These are phyloP conservation scores for Mormoops blainvillei DNA, from an alignment of 2,113 vertebrate genomes.

Conservation along the genomic window DNA sequence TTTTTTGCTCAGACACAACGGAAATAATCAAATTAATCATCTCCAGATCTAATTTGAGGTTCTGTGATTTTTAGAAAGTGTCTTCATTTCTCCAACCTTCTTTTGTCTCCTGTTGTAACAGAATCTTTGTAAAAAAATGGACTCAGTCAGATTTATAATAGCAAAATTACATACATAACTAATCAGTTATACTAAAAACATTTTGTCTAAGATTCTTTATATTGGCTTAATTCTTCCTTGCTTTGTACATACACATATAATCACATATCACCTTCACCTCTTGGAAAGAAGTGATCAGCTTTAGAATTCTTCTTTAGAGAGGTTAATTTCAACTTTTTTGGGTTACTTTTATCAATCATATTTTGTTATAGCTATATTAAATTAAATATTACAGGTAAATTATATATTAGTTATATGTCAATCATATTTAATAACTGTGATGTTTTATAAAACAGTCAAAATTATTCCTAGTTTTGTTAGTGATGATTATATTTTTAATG, in stretches of 20 bases:
- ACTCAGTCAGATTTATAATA: not conserved
- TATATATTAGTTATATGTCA: not conserved
- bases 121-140: not conserved
- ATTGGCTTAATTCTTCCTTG: not conserved
- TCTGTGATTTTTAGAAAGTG: not conserved
- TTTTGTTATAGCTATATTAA: not conserved
- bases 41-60: not conserved
- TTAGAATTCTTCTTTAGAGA: not conserved
- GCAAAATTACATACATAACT: not conserved
- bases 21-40: not conserved
- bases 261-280: not conserved
- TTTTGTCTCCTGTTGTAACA: not conserved
- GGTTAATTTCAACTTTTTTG: not conserved
- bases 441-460: not conserved
- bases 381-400: constrained; percentile 4
- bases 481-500: constrained; percentile 8
- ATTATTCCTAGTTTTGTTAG: constrained; percentile 6
- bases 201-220: not conserved
- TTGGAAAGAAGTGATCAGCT: not conserved
- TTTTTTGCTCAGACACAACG: constrained; percentile 10
- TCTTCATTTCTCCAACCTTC: not conserved
- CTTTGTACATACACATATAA: not conserved
- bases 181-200: not conserved
- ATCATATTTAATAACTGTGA: not conserved
- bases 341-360: not conserved